A percentile compares a stretch with the other conserved stretches of the same genome.
Evolutionary conservation across 1,140 invertebrate species (phyloP).

Genomic region (Xylocopa sonorina): DNA sequence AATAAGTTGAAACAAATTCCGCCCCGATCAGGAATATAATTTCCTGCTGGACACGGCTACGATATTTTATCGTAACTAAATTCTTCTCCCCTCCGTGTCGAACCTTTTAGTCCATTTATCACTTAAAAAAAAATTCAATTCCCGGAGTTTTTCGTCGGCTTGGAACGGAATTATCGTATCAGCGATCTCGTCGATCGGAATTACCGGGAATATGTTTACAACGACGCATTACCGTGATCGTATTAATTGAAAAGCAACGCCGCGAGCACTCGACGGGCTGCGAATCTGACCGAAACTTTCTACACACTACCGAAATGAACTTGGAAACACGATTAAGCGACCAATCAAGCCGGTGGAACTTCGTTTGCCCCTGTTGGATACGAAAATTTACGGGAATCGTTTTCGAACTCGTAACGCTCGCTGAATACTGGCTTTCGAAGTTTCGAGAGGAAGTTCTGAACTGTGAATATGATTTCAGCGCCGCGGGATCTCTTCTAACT

Average conservation of each 20-base stretch:
- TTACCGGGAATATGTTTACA: no score
- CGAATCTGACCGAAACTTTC: background rate
- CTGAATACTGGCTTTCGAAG: background rate
- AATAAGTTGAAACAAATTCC: background rate
- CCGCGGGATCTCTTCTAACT: background rate
- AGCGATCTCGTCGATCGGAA: no score
- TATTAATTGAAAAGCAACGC: background rate
- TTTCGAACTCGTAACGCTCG: background rate
- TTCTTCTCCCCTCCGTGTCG: background rate
- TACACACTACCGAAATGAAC: background rate
- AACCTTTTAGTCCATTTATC: no score
- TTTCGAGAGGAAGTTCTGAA: background rate
- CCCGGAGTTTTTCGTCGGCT: no score
- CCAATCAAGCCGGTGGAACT: conserved; percentile 8
- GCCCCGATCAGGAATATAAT: background rate
- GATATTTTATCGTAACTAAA: background rate
- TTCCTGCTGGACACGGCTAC: background rate
- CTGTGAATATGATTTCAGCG: background rate
- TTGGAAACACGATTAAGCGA: conserved; percentile 13
- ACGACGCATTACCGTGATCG: background rate
- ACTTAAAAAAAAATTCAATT: no score
- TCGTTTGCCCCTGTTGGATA: background rate
- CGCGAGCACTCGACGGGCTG: background rate
- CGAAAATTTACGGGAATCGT: conserved; percentile 1
- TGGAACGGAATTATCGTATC: no score